A percentile compares a stretch with the other conserved stretches of the same genome.
Evolutionary conservation across 1,140 invertebrate species (phyloP).

Genomic region (Drosophila littoralis): DNA sequence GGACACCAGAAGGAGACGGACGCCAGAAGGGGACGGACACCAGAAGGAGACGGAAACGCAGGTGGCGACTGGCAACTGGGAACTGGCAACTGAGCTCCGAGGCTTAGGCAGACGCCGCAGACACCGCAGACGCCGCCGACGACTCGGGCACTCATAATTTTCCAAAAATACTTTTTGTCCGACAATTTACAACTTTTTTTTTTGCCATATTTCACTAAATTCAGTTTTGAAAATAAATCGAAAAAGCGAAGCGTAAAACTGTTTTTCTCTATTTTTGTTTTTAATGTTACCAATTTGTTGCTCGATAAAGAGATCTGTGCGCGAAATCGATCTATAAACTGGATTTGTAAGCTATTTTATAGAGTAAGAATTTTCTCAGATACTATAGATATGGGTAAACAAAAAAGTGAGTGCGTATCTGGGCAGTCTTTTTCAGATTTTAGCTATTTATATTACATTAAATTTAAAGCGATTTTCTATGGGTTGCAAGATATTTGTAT

Average conservation of each 20-base stretch:
- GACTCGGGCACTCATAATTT: constrained; percentile 75
- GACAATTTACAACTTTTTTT: constrained; percentile 69
- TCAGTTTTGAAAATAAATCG: constrained; percentile 52
- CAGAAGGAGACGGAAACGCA: constrained; percentile 50
- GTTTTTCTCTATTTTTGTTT: background rate
- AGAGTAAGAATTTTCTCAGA: no score
- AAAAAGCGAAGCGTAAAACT: constrained; percentile 22
- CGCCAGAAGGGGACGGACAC: constrained; percentile 39
- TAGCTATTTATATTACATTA: no score
- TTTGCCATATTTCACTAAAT: constrained; percentile 52
- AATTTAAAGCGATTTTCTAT: no score
- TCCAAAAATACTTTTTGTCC: constrained; percentile 69
- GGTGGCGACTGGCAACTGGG: constrained; percentile 26
- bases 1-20: constrained; percentile 44
- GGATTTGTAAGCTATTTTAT: background rate
- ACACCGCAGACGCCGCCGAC: constrained; percentile 7
- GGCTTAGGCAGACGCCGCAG: constrained; percentile 10
- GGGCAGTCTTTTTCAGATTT: no score
- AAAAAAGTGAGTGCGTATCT: no score
- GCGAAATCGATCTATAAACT: background rate
- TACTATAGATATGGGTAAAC: no score
- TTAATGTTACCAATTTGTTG: background rate
- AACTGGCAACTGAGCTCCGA: background rate
- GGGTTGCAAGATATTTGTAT: no score
- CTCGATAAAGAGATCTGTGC: background rate